These are phyloP conservation scores for Globia sparganii DNA, from an alignment of 2,888 invertebrate genomes.

Conservation along the genomic window DNA sequence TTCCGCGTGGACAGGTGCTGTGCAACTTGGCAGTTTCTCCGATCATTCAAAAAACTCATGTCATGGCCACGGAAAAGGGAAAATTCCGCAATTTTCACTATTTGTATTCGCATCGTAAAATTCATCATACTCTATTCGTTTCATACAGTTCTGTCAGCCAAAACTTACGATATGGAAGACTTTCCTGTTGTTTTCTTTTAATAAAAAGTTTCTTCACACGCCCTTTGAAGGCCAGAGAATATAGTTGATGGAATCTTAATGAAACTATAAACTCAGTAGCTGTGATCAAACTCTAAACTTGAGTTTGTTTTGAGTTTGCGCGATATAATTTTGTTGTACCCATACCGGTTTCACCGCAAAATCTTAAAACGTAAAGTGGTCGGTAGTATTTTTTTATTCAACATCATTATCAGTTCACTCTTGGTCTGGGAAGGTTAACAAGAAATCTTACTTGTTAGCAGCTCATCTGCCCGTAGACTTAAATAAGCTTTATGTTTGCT, in stretches of 20 bases:
- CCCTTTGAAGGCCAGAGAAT: constrained; percentile 6
- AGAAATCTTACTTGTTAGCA: background rate
- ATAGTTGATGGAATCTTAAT: constrained; percentile 22
- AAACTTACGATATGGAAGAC: constrained; percentile 26
- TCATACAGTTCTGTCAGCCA: constrained; percentile 46
- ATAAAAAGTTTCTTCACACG: constrained; percentile 30
- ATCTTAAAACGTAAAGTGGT: background rate
- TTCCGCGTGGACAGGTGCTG: constrained; percentile 68
- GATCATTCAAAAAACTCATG: constrained; percentile 49
- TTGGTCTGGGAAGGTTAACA: too few species aligned
- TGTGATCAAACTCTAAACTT: constrained; percentile 9
- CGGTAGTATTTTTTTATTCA: constrained; percentile 2
- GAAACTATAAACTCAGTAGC: background rate
- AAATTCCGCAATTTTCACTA: constrained; percentile 55
- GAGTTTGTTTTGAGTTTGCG: background rate
- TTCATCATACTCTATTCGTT: constrained; percentile 48
- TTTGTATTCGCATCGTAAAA: constrained; percentile 60
- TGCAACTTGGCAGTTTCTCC: constrained; percentile 55
- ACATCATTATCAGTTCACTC: constrained; percentile 7
- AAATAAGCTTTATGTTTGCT: too few species aligned
- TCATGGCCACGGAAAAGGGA: constrained; percentile 59
- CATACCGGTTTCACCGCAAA: constrained; percentile 16
- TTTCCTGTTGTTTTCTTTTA: constrained; percentile 43
- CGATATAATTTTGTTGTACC: constrained; percentile 3
- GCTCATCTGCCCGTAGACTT: constrained; percentile 25